phyloP scores from a whole-genome alignment of 2,113 vertebrate genomes.

The Hiodon tergisus region DNA sequence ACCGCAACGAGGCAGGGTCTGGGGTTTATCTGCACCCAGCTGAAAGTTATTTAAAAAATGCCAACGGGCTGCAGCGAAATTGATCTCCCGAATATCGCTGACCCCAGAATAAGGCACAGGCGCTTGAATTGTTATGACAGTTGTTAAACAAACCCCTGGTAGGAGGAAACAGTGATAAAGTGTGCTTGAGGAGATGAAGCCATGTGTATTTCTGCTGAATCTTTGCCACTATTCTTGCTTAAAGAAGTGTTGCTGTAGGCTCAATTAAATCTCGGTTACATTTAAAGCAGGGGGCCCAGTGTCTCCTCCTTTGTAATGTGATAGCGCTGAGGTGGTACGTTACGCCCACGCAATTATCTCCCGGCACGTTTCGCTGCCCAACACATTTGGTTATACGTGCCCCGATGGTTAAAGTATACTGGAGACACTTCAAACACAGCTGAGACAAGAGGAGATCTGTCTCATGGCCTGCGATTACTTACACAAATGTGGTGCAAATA shows the following conservation, averaged over 20 bases:
- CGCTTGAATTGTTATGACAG: conserved; percentile 32
- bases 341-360: neutral
- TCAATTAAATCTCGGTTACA: neutral
- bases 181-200: conserved; percentile 5
- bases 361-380: neutral
- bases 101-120: conserved; percentile 2
- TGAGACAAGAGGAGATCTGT: conserved; percentile 1
- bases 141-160: conserved; percentile 32
- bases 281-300: neutral
- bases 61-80: conserved; percentile 18
- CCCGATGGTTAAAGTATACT: neutral
- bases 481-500: too few relatives aligned
- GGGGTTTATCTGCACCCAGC: conserved; percentile 25
- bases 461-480: neutral
- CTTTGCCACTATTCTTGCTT: neutral
- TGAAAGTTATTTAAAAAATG: conserved; percentile 31
- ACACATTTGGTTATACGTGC: neutral
- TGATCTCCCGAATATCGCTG: conserved; percentile 16
- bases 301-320: neutral
- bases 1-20: conserved; percentile 1
- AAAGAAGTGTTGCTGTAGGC: neutral
- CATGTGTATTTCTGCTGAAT: conserved; percentile 1
- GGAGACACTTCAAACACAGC: neutral
- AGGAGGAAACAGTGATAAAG: conserved; percentile 17
- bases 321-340: neutral